Conservation (phyloP, 2,113 vertebrate genomes). For the Grallaria varia region DNA sequence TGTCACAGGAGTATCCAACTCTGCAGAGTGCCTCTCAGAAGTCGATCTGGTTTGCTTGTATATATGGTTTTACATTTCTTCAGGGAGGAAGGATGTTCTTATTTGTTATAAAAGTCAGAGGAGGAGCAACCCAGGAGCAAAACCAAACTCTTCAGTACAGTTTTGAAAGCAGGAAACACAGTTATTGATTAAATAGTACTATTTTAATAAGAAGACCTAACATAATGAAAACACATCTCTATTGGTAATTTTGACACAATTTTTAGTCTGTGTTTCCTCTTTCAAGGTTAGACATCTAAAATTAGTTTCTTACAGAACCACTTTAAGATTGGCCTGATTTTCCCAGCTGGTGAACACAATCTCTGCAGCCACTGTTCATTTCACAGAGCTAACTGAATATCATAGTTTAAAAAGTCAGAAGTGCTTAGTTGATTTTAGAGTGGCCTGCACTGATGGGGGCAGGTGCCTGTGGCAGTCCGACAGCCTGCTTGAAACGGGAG, state of each 20-base stretch:
- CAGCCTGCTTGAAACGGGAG: accelerated
- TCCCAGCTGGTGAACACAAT: not conserved
- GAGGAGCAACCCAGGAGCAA: not conserved
- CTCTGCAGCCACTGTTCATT: accelerated
- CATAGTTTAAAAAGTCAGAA: not conserved
- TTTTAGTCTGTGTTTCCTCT: not conserved
- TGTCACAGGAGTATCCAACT: not conserved
- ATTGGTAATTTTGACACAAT: not conserved
- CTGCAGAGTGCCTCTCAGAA: not conserved
- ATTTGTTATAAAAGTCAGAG: not conserved
- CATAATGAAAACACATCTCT: not conserved
- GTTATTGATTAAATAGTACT: not conserved
- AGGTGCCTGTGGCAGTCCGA: not conserved
- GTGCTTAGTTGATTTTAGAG: not conserved
- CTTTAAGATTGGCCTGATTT: not conserved
- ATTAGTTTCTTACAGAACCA: not conserved
- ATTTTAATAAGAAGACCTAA: not conserved
- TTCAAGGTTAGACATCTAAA: not conserved
- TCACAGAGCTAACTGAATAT: not conserved
- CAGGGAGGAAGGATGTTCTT: not conserved
- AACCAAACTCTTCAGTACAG: not conserved
- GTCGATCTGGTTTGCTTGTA: not conserved
- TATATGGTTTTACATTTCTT: not conserved
- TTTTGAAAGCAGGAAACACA: not conserved
- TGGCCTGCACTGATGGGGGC: accelerated